A percentile compares a stretch with the other conserved stretches of the same genome.
phyloP scores from a whole-genome alignment of 2,113 vertebrate genomes.

The Cyprinodon variegatus region DNA sequence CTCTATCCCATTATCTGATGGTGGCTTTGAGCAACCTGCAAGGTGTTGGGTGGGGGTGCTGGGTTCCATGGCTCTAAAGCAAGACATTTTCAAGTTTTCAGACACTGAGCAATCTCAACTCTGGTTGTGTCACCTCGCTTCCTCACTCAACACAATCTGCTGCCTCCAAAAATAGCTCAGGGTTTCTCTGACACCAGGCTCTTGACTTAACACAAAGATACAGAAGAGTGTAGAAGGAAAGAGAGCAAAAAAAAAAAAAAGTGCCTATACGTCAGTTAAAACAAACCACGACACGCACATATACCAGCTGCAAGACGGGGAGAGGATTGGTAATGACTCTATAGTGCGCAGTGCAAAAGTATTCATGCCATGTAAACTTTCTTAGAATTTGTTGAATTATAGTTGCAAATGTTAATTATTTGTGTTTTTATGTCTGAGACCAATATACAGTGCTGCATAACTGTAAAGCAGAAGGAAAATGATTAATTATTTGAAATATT shows the following conservation, averaged over 20 bases:
- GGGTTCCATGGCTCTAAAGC: constrained; percentile 57
- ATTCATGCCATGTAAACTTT: neutral
- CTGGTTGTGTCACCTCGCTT: constrained; percentile 66
- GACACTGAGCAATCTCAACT: constrained; percentile 61
- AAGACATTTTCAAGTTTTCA: constrained; percentile 64
- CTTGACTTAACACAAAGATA: constrained; percentile 55
- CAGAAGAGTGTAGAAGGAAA: constrained; percentile 39
- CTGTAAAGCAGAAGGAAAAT: neutral
- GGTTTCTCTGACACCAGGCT: constrained; percentile 59
- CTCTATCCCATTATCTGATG: constrained; percentile 51
- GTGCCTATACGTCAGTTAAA: constrained; percentile 22
- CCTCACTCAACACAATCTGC: constrained; percentile 58
- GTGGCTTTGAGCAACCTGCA: constrained; percentile 45
- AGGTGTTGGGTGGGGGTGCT: constrained; percentile 32
- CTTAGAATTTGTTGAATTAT: neutral
- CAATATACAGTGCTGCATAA: neutral
- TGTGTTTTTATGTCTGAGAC: neutral
- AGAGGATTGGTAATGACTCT: constrained; percentile 32
- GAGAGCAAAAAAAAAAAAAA: neutral
- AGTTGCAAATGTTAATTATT: neutral
- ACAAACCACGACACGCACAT: constrained; percentile 44
- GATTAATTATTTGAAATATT: neutral
- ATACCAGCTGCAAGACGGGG: constrained; percentile 24
- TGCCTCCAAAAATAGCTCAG: constrained; percentile 73
- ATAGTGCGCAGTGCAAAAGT: neutral